A percentile compares a stretch with the other conserved stretches of the same genome.
These are phyloP conservation scores for Apamea crenata DNA, from an alignment of 2,888 invertebrate species.

Conservation along the genomic window DNA sequence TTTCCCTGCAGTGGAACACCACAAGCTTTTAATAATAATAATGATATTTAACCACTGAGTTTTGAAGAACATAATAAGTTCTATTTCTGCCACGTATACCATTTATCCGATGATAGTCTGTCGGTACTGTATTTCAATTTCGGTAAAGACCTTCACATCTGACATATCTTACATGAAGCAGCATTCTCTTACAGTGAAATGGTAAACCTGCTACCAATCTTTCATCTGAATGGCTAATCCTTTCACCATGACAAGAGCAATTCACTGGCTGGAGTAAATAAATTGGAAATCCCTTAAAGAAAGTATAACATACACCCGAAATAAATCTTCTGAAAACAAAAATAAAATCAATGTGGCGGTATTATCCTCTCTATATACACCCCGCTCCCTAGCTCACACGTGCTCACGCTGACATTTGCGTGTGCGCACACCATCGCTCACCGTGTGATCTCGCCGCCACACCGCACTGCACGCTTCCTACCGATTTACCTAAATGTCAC, in stretches of 20 bases:
- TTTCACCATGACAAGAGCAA: too few relatives aligned
- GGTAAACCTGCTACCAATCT: too few relatives aligned
- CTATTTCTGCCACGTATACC: background rate
- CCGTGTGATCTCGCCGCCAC: slow-evolving; percentile 79
- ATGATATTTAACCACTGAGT: background rate
- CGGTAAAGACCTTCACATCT: too few relatives aligned
- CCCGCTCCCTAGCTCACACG: slow-evolving; percentile 71
- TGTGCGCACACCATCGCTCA: slow-evolving; percentile 83
- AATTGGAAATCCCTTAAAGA: too few relatives aligned
- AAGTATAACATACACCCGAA: too few relatives aligned
- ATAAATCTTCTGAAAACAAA: background rate
- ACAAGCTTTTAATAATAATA: too few relatives aligned
- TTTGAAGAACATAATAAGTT: background rate
- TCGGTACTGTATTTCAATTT: too few relatives aligned
- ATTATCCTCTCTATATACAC: slow-evolving; percentile 73
- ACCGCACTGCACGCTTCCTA: slow-evolving; percentile 50
- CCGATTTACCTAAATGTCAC: slow-evolving; percentile 62
- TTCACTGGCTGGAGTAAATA: too few relatives aligned
- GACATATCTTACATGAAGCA: too few relatives aligned
- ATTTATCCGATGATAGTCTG: background rate
- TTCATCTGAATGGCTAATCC: too few relatives aligned
- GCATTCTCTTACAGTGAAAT: too few relatives aligned
- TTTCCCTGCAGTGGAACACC: too few relatives aligned
- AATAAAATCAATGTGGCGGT: slow-evolving; percentile 21
- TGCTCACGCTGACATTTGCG: slow-evolving; percentile 86